Evolutionary conservation across 1,140 invertebrate genomes (phyloP), one percentile per base, ranked within the genome.

Genomic region (Ctenoplectra terminalis): DNA sequence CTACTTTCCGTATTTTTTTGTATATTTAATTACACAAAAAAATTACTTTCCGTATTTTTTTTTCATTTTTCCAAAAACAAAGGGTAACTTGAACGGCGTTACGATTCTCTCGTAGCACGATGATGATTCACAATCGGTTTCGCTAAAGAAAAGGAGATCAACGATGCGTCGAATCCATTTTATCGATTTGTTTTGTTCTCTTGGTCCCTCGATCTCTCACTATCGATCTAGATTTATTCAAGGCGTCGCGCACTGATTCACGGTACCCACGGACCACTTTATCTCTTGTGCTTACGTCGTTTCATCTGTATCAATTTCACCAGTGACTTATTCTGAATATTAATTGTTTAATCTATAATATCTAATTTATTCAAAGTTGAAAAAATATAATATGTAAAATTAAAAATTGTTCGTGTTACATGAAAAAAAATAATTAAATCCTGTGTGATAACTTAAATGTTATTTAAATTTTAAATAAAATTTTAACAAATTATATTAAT

Each of bases 231-330:
- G 83, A 85, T 85, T 82, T 82, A 85, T 66, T 82, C 74, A 64
- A 85, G n/a, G 80, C 80, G 83, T 85, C 80, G 69, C 80, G 83
- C 80, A 73, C 83, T 64, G 73, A 54, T 82, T 84, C 83, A 82
- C 80, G 37, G 34, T 82, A 43, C 63, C 74, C 72, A 81, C 75
- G 67, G 79, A 81, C 75, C 80, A 83, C 29, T 71, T 72, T 64
- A 46, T 69, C 79, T 82, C 54, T 72, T 64, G 61, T 71, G 66
- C 64, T 74, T 69, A 56, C 61, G 63, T 72, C 80, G 50, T 52
- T 61, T 34, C 48, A 82, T 71, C 69, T 26, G 58, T 67, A 43
- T 31, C 67, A 54, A 64, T 48, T 61, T 78, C 64, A 52, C 60
- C 11, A 20, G 29, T 37, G 15, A 40, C 60, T 63, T 23, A 23